Percentiles rank a stretch among this genome's conserved stretches.
These are phyloP conservation scores for Peromyscus melanophrys DNA, from an alignment of 2,797 vertebrate genomes.

Conservation along the genomic window DNA sequence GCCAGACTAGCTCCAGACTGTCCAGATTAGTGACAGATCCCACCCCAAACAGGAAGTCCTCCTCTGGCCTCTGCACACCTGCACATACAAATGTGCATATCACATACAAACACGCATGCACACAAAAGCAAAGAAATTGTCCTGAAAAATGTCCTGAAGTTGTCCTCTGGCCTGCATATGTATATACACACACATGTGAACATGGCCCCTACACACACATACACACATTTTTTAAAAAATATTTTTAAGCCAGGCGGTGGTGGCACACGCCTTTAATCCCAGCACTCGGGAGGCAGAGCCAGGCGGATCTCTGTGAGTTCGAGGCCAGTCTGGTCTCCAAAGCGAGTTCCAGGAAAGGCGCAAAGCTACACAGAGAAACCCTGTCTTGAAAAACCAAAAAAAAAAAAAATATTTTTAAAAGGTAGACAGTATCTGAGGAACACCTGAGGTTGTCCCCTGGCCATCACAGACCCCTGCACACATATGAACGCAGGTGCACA, in stretches of 20 bases:
- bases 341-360: too few species aligned
- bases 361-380: too few species aligned
- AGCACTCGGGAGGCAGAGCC: too few species aligned
- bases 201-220: neutral
- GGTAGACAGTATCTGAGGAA: neutral
- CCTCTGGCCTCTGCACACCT: neutral
- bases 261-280: too few species aligned
- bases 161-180: neutral
- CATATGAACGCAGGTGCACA: neutral
- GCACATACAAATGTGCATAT: neutral
- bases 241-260: too few species aligned
- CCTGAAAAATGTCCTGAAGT: neutral
- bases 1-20: neutral
- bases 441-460: neutral
- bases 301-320: too few species aligned
- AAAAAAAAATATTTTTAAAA: neutral
- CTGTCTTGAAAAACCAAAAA: too few species aligned
- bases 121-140: neutral
- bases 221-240: neutral
- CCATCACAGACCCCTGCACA: neutral
- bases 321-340: too few species aligned
- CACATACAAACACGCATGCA: neutral
- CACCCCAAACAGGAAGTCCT: neutral
- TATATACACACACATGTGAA: neutral
- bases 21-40: neutral